Conservation (phyloP, 2,797 vertebrate genomes). For the Adrianichthys oophorus region DNA sequence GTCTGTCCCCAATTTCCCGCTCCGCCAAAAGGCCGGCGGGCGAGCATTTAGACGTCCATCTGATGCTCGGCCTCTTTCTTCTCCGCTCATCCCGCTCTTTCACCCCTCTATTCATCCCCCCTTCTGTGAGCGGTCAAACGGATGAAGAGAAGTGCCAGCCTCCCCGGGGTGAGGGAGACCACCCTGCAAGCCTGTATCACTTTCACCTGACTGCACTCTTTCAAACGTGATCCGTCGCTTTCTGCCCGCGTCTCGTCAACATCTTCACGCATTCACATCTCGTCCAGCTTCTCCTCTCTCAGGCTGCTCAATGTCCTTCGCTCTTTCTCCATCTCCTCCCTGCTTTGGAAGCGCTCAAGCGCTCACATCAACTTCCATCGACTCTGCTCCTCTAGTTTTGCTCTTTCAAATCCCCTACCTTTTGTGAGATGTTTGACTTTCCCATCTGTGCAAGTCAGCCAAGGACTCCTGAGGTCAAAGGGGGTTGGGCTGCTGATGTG, state of each 20-base stretch:
- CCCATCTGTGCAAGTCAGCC: too few relatives aligned
- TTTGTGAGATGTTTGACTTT: too few relatives aligned
- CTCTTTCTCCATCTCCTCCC: background rate
- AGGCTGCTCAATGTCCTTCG: background rate
- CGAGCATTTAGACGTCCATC: constrained; percentile 70
- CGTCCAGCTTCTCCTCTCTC: background rate
- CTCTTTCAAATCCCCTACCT: too few relatives aligned
- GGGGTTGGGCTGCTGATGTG: too few relatives aligned
- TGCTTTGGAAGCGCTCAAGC: too few relatives aligned
- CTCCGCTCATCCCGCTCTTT: constrained; percentile 56
- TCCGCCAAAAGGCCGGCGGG: constrained; percentile 57
- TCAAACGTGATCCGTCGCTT: constrained; percentile 56
- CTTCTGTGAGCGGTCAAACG: constrained; percentile 71
- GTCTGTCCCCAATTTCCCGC: constrained; percentile 7
- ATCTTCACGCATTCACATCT: constrained; percentile 51
- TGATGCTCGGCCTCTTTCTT: constrained; percentile 62
- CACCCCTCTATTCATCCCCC: constrained; percentile 68
- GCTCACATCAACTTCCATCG: too few relatives aligned
- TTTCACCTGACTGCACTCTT: constrained; percentile 77
- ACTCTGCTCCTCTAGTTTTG: too few relatives aligned
- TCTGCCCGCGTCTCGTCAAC: constrained; percentile 42
- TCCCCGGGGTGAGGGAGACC: constrained; percentile 52
- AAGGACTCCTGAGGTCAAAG: too few relatives aligned
- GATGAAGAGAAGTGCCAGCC: constrained; percentile 71
- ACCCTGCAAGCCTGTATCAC: constrained; percentile 65